Base-by-base conservation (phyloP, 2,888 invertebrate species). In the Lochmaea capreae region DNA sequence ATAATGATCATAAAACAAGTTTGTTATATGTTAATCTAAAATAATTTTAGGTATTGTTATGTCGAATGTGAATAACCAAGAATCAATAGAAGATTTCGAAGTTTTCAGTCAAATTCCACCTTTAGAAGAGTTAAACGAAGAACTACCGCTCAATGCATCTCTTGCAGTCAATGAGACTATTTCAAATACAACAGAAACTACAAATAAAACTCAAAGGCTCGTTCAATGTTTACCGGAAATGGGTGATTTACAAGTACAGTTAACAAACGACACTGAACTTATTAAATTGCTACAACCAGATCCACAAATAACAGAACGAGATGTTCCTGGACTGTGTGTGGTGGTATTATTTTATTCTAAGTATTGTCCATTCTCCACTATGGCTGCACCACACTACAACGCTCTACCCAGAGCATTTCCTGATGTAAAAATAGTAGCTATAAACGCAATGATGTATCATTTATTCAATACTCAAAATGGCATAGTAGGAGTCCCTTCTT, bases 381-480 rank as follows among this genome's bases (percentile, higher is more conserved):
- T 93, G 84, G 94, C 96, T 9, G 97, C 97, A 1, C 96, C 96
- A 8, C 92, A 96, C 84, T 96, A 93, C 83, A 98, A 98, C 89
- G 95, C 97, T 0, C 86, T 98, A 39, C 94, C 97, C 1, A 89
- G 95, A 82, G 92, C 94, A 4, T 98, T 95, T 87, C 96, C 97
- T 1, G 92, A 93, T 80, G 89, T 99, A 0, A 94, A 94, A 87
- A 91, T 97, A 86, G 93, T 96, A 11, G 98, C 95, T 3, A 92
- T 98, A 18, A 97, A 99, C 89, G 96, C 97, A 2, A 90, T 94
- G 80, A 92, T 92, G 84, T 92, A 94, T 82, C 93, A 93, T 83
- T 92, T 94, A 75, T 94, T 96, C 66, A 97, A 96, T 87, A 95
- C 96, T 0, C 95, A 96, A 81, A 96, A 95, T 87, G 97, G 97